Base-by-base conservation (phyloP, 2,113 vertebrate genomes). In the Mormoops blainvillei region DNA sequence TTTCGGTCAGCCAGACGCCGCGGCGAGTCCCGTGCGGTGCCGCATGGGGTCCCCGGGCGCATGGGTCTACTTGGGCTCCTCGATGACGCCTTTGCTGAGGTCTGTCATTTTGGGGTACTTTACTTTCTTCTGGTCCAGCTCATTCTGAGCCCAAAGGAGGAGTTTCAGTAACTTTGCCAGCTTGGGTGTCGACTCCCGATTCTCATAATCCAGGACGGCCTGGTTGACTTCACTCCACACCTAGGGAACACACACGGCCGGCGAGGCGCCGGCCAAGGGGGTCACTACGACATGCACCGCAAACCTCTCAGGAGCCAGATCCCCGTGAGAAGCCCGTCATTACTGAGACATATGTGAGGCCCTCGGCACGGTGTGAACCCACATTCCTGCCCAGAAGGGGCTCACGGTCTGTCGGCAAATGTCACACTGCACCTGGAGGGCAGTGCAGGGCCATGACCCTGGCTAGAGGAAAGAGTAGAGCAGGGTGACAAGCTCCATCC, bases 71-170 rank as follows among this genome's bases (percentile, higher is more conserved):
- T 99, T 99, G 84, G 99, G 99, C 95, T 99, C 99, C 98, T 99
- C 99, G 15, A 99, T 99, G 31, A 99, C 99, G 87, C 99, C 99
- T 98, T 99, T 99, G 99, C 99, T 99, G 98, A 99, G 99, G 98
- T 99, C 99, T 98, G 99, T 99, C 99, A 99, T 99, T 99, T 99
- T 99, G 96, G 99, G 99, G 94, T 99, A 99, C 98, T 99, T 99
- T 95, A 99, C 99, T 98, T 99, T 99, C 99, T 99, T 99, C 99
- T 99, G 99, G 98, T 99, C 99, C 96, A 99, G 99, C 99, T 99
- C 99, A 82, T 99, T 99, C 98, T 99, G 99, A 98, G 99, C 99
- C 99, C 99, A 99, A 95, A 99, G 99, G 98, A 99, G 99, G 56
- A 99, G 98, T 97, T 99, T 99, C 97, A 99, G 99, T 93, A 99